These are phyloP conservation scores for Columbina picui DNA, from an alignment of 2,113 vertebrate genomes.

Conservation along the genomic window DNA sequence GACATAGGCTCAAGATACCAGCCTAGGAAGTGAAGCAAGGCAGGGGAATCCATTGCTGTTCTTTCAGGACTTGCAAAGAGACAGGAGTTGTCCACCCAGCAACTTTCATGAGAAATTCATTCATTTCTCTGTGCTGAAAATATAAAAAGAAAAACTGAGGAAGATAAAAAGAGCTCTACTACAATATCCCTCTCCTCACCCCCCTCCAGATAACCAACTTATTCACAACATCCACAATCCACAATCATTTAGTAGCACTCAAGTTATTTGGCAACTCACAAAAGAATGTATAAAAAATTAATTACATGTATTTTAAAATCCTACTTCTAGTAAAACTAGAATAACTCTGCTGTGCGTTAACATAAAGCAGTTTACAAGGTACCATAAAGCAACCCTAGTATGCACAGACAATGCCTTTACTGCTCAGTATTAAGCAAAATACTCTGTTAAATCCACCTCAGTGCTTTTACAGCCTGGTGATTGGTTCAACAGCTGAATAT, in stretches of 20 bases:
- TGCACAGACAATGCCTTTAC: rapidly evolving
- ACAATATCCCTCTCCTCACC: background rate
- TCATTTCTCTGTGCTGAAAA: background rate
- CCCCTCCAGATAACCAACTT: background rate
- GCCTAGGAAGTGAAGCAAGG: background rate
- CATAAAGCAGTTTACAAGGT: background rate
- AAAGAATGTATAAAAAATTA: background rate
- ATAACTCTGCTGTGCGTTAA: background rate
- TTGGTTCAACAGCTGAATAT: background rate
- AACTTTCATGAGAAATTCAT: background rate
- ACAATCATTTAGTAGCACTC: background rate
- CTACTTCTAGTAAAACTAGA: background rate
- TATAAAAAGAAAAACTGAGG: background rate
- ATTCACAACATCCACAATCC: background rate
- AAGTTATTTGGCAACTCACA: background rate
- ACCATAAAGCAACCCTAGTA: background rate
- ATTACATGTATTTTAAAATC: background rate
- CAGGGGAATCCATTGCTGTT: background rate
- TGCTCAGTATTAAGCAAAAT: background rate
- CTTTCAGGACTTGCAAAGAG: background rate
- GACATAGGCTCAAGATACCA: background rate
- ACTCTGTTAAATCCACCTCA: background rate
- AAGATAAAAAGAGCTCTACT: background rate
- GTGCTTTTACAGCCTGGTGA: background rate
- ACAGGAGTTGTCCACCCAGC: background rate